Conservation (phyloP, 1,140 invertebrate genomes). For the Nebria ingens region DNA sequence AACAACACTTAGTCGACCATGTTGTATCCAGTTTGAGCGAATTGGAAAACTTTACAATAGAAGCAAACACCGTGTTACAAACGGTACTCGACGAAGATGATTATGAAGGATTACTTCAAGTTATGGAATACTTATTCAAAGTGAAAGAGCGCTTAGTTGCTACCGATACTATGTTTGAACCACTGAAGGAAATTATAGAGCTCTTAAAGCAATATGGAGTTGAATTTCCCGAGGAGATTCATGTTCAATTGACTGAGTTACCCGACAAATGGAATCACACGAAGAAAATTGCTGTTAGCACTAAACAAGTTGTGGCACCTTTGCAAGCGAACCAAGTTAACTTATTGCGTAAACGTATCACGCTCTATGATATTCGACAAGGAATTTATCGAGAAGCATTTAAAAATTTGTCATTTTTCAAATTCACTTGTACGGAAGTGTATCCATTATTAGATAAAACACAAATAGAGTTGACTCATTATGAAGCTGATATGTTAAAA, state of each 20-base stretch:
- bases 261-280: conserved; percentile 81
- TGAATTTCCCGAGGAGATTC: conserved; percentile 54
- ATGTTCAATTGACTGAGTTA: conserved; percentile 55
- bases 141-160: conserved; percentile 45
- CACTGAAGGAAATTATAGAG: conserved; percentile 66
- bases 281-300: conserved; percentile 70
- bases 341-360: conserved; percentile 48
- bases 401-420: conserved; percentile 50
- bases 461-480: conserved; percentile 50
- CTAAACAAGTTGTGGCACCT: conserved; percentile 80
- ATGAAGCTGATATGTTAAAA: conserved; percentile 58
- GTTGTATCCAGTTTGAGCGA: conserved; percentile 59
- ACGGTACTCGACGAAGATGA: conserved; percentile 52
- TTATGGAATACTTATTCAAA: conserved; percentile 51
- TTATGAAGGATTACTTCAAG: conserved; percentile 47
- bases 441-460: conserved; percentile 67
- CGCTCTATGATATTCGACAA: conserved; percentile 70
- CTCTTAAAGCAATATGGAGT: conserved; percentile 63
- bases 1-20: conserved; percentile 82
- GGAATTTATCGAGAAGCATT: conserved; percentile 69
- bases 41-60: conserved; percentile 47
- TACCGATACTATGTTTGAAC: conserved; percentile 69
- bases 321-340: conserved; percentile 53
- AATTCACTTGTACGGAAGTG: conserved; percentile 58
- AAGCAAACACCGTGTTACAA: conserved; percentile 43